Conservation (phyloP, 2,888 invertebrate genomes). For the Miltochrista miniata region DNA sequence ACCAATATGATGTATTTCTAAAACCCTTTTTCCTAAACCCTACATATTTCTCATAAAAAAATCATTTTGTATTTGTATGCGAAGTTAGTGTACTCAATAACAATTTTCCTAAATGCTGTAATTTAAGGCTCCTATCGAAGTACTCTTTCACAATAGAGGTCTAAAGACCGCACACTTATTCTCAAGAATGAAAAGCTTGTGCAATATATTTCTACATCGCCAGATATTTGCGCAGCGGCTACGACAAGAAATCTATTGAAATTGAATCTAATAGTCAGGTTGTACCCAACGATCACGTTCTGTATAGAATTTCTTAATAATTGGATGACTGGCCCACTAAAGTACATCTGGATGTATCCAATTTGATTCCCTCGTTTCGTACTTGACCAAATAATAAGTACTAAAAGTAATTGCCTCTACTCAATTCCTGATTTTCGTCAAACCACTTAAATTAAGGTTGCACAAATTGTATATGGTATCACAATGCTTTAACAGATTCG, state of each 20-base stretch:
- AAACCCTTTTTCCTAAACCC: background rate
- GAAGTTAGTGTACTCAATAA: background rate
- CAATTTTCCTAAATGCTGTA: conserved; percentile 1
- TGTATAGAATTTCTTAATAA: conserved; percentile 35
- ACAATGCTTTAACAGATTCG: conserved; percentile 65
- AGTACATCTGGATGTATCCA: conserved; percentile 26
- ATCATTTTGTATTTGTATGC: background rate
- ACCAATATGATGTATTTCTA: background rate
- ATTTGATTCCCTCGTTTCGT: conserved; percentile 35
- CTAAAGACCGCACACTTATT: conserved; percentile 20
- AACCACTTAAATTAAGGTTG: conserved; percentile 45
- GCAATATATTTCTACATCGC: conserved; percentile 37
- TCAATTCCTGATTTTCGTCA: conserved; percentile 35
- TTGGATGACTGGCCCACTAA: conserved; percentile 28
- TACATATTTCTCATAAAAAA: background rate
- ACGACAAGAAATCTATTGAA: conserved; percentile 36
- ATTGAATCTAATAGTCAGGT: conserved; percentile 35
- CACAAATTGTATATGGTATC: conserved; percentile 50
- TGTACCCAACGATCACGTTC: conserved; percentile 18
- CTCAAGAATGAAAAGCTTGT: conserved; percentile 26
- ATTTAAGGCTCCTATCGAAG: conserved; percentile 6
- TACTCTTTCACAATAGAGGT: conserved; percentile 6
- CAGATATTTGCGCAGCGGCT: conserved; percentile 25
- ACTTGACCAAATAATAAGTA: conserved; percentile 29
- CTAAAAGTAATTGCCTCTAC: conserved; percentile 38